phyloP scores from a whole-genome alignment of 2,888 invertebrate genomes.

The Lepidochrysops patricia region DNA sequence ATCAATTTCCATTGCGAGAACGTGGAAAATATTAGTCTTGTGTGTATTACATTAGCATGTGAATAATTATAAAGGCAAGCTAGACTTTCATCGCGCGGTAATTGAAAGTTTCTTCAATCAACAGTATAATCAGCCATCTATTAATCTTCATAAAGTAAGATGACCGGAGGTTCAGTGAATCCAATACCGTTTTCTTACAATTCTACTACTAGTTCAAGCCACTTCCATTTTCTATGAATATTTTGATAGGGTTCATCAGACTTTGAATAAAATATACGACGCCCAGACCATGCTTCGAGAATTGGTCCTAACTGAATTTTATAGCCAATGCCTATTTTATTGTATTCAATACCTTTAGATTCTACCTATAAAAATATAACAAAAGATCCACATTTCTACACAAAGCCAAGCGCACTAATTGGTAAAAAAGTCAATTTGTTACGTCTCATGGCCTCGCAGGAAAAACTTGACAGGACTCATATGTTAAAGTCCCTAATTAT shows the following conservation, averaged over 20 bases:
- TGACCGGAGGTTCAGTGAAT: no score
- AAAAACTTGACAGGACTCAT: background rate
- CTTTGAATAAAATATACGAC: no score
- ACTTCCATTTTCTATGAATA: no score
- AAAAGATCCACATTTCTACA: background rate
- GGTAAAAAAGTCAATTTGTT: background rate
- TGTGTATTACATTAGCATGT: conserved; percentile 34
- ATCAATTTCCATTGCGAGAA: conserved; percentile 20
- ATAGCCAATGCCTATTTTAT: no score
- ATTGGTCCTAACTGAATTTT: no score
- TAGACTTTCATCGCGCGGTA: conserved; percentile 41
- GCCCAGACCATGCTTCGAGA: no score
- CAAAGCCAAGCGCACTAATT: background rate
- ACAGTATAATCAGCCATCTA: conserved; percentile 18
- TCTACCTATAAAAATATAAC: no score
- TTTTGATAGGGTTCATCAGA: no score
- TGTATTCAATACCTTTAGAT: background rate
- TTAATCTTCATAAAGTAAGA: no score
- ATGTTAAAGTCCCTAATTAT: background rate
- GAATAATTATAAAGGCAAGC: conserved; percentile 34
- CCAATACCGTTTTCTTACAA: no score
- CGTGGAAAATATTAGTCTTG: conserved; percentile 23
- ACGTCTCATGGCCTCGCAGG: background rate
- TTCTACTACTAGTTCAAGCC: no score
- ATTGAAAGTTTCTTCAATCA: conserved; percentile 37